Conservation (phyloP, 2,113 vertebrate genomes). For the Thalassarche chlororhynchos region DNA sequence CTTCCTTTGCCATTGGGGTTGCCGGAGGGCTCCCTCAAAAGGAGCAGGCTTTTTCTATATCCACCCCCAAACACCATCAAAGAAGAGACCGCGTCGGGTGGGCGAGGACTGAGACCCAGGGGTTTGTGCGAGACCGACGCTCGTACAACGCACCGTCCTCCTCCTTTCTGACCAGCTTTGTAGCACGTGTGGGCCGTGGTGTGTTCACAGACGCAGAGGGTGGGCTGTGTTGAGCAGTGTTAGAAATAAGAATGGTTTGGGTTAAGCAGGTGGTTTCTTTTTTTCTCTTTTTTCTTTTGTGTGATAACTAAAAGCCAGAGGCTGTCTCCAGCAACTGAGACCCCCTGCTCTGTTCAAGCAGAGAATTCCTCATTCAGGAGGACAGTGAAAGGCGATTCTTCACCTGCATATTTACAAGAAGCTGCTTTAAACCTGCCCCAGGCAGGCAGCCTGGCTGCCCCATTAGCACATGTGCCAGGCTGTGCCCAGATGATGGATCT, state of each 20-base stretch:
- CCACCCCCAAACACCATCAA: neutral
- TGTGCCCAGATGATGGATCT: neutral
- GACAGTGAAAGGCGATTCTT: neutral
- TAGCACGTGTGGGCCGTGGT: accelerated
- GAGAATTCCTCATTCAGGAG: neutral
- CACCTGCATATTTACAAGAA: neutral
- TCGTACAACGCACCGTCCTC: neutral
- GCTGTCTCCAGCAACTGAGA: neutral
- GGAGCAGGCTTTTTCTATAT: neutral
- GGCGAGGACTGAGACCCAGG: neutral
- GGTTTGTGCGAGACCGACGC: neutral
- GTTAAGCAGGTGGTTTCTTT: neutral
- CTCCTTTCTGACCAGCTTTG: neutral
- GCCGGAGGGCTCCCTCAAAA: neutral
- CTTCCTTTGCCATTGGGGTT: neutral
- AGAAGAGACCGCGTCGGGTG: accelerated
- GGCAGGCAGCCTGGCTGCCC: neutral
- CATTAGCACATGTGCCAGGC: neutral
- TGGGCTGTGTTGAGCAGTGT: neutral
- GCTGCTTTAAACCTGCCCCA: neutral
- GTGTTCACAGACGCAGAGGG: accelerated
- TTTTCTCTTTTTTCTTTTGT: neutral
- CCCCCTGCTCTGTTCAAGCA: neutral
- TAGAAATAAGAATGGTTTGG: neutral
- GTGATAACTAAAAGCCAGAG: neutral